phyloP scores from a whole-genome alignment of 2,797 vertebrate genomes.

The Pyrocephalus nanus region DNA sequence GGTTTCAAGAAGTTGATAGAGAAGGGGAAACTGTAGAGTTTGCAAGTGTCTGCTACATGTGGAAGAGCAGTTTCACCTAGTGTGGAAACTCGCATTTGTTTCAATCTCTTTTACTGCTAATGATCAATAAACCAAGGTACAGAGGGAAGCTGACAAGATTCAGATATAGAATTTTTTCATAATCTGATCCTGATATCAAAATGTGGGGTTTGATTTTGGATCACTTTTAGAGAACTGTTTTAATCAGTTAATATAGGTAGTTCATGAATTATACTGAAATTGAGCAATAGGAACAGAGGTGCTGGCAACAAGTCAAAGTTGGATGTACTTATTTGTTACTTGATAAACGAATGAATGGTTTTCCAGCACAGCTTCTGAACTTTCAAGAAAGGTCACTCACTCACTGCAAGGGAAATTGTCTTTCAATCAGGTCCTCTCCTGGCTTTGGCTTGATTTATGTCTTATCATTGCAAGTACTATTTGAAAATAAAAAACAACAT shows the following conservation, averaged over 20 bases:
- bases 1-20: neutral
- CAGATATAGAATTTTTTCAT: neutral
- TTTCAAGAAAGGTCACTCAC: slow-evolving; percentile 12
- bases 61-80: neutral
- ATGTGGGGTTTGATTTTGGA: neutral
- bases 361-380: neutral
- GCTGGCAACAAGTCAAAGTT: neutral
- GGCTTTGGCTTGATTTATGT: slow-evolving; percentile 20
- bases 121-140: neutral
- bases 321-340: neutral
- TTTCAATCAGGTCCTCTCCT: slow-evolving; percentile 37
- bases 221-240: neutral
- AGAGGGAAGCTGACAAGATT: neutral
- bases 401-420: slow-evolving; percentile 13
- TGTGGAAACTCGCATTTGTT: neutral
- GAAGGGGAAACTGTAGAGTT: neutral
- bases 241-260: neutral
- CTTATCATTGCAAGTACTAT: neutral
- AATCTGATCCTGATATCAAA: neutral
- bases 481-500: slow-evolving; percentile 49
- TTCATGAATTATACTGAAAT: neutral
- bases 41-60: neutral
- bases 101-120: neutral
- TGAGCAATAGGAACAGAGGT: neutral
- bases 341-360: slow-evolving; percentile 20